Base-by-base conservation (phyloP, 2,888 invertebrate genomes). In the Tinea semifulvella region DNA sequence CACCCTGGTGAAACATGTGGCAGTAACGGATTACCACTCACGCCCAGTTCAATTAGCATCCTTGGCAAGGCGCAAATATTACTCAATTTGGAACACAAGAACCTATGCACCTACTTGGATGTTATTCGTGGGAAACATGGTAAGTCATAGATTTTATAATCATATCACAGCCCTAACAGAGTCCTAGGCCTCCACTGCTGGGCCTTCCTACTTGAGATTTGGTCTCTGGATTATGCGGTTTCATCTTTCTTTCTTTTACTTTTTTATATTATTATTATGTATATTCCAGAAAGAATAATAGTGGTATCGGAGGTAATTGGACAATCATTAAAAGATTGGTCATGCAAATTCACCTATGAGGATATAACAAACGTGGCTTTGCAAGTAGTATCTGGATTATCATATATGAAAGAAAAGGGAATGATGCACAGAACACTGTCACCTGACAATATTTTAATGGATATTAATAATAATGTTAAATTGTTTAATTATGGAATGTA, bases 41-140 rank as follows among this genome's bases (percentile, higher is more conserved):
- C 98, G 1, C 97, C 98, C 2, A 97, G 98, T 72, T 96, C 97
- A 0, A 95, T 98, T 49, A 92, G 94, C 46, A 96, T 98, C 60
- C 83, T 95, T 46, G 97, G 98, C 5, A 85, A 88, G 58, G 92
- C 96, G 18, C 96, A 96, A 64, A 81, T 86, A 48, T 77, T 98
- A 11, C 90, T 92, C 61, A 88, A 88, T 0, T 75, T 95, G 43
- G 82, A 86, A 47, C 94, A 96, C 68, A 86, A 87, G 0, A 86
- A 93, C 72, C 80, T 98, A 43, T 95, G 95, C 58, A 87, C 89
- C 47, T 98, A 98, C 73, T 77, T 98, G 35, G 96, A 97, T 70
- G 88, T 98, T 45, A 88, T 93, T 50, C 84, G 96, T 54, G 94
- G 95, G 52, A 97, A 96, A 82, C 96, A 97, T 84, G 97, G 96